Conservation (phyloP, 2,113 vertebrate genomes). For the Piprites chloris region DNA sequence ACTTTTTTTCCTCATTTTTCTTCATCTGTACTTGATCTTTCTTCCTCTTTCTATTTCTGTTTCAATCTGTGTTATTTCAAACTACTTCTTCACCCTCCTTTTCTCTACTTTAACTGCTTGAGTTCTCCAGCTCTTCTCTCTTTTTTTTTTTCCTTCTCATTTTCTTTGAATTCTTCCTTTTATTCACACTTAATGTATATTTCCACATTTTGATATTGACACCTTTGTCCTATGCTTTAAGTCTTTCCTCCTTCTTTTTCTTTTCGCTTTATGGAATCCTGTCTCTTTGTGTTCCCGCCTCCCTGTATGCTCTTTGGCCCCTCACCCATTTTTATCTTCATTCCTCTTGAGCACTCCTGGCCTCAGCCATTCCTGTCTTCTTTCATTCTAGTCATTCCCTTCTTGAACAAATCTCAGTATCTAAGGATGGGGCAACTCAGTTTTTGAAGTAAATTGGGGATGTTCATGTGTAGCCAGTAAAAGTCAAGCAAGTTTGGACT, state of each 20-base stretch:
- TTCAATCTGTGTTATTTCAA: not conserved
- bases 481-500: not conserved
- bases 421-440: not conserved
- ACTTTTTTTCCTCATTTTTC: not conserved
- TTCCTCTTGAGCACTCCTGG: not conserved
- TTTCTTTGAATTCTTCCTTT: not conserved
- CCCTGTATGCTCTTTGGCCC: not conserved
- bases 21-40: not conserved
- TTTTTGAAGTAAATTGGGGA: not conserved
- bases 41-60: not conserved
- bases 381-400: not conserved
- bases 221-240: not conserved
- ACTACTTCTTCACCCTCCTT: not conserved
- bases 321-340: not conserved
- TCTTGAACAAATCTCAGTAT: not conserved
- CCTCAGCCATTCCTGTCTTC: not conserved
- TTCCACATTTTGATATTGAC: not conserved
- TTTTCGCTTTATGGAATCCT: not conserved
- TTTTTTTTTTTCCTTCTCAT: not conserved
- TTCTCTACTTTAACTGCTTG: not conserved
- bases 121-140: not conserved
- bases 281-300: not conserved
- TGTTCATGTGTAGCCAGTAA: not conserved
- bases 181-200: not conserved
- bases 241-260: not conserved